Evolutionary conservation across 2,113 vertebrate species (phyloP).

Genomic region (Rhombomys opimus): DNA sequence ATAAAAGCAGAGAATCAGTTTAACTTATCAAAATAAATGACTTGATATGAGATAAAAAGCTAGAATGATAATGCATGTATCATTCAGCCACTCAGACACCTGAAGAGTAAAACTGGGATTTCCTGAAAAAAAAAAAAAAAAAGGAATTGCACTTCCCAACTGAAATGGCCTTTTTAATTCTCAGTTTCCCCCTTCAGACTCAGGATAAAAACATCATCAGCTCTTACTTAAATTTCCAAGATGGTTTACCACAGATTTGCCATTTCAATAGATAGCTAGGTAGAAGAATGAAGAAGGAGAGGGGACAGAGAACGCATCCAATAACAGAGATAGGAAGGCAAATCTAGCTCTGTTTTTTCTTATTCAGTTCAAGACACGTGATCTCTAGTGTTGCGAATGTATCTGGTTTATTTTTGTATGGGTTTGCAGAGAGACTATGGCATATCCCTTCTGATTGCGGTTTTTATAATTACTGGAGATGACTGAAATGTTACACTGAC

Average conservation of each 20-base stretch:
- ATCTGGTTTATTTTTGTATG: slow-evolving; percentile 19
- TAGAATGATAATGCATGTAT: not conserved
- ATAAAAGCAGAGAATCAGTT: slow-evolving; percentile 4
- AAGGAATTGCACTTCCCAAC: not conserved
- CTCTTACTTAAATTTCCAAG: not conserved
- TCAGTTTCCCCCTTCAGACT: slow-evolving; percentile 26
- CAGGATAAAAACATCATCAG: not conserved
- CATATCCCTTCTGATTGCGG: slow-evolving; percentile 11
- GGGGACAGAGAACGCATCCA: not conserved
- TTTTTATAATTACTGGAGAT: slow-evolving; percentile 51
- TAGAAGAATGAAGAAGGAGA: not conserved
- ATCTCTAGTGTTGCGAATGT: slow-evolving; percentile 37
- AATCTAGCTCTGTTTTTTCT: not conserved
- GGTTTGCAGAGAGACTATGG: slow-evolving; percentile 38
- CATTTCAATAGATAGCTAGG: not conserved
- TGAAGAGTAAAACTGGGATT: not conserved
- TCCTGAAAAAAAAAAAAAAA: slow-evolving; percentile 1
- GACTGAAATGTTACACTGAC: not conserved
- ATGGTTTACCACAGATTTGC: not conserved
- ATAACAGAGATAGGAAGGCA: not conserved
- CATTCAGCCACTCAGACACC: not conserved
- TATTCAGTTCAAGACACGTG: slow-evolving; percentile 4
- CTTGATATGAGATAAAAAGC: not conserved
- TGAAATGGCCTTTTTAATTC: not conserved
- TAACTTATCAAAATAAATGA: slow-evolving; percentile 20